A percentile compares a stretch with the other conserved stretches of the same genome.
phyloP scores from a whole-genome alignment of 1,140 invertebrate species.

The Zaprionus lachaisei region DNA sequence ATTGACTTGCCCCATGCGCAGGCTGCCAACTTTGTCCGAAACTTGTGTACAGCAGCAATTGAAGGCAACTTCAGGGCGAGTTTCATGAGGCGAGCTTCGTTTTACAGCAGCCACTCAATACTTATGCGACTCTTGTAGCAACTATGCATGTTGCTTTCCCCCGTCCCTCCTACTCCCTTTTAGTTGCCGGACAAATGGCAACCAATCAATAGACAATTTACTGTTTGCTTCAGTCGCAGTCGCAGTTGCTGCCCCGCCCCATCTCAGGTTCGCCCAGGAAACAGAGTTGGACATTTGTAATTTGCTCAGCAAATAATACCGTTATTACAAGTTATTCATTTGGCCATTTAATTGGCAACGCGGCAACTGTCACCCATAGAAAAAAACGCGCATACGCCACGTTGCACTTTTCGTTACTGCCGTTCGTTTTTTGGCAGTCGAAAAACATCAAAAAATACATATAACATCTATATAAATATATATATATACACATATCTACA shows the following conservation, averaged over 20 bases:
- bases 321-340: constrained; percentile 77
- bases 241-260: background rate
- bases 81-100: background rate
- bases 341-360: constrained; percentile 57
- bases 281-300: constrained; percentile 34
- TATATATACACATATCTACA: background rate
- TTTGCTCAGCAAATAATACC: constrained; percentile 52
- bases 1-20: constrained; percentile 28
- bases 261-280: constrained; percentile 30
- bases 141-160: background rate
- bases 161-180: background rate
- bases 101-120: background rate
- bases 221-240: constrained; percentile 43
- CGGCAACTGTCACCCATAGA: constrained; percentile 9
- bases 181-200: constrained; percentile 43
- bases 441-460: constrained; percentile 7
- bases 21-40: constrained; percentile 54
- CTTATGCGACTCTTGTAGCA: constrained; percentile 2
- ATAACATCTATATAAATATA: too few relatives aligned
- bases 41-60: constrained; percentile 15
- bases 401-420: constrained; percentile 8
- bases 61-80: constrained; percentile 5
- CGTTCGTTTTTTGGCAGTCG: background rate
- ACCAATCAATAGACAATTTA: constrained; percentile 76
- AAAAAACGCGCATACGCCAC: constrained; percentile 10